Base-by-base conservation (phyloP, 1,140 invertebrate species). In the Brachionus manjavacas region DNA sequence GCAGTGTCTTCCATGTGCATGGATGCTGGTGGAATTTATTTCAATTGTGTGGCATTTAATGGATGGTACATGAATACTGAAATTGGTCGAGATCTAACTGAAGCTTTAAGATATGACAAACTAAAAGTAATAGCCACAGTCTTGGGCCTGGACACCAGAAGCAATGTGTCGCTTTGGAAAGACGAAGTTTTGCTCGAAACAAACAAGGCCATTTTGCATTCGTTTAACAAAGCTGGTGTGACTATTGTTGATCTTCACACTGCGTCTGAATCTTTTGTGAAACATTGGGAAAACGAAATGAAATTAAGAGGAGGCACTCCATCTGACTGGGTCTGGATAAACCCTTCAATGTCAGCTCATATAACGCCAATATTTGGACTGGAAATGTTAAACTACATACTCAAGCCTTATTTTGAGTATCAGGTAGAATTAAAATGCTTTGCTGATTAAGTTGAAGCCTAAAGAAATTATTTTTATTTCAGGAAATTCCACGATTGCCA, bases 21-120 rank as follows among this genome's bases (percentile, higher is more conserved):
- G 87, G 96, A 98, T 89, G 96, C 95, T 87, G 96, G 96, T 6
- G 96, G 96, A 8, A 91, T 97, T n/a, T 94, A 96, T 89, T 97
- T 96, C 88, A 94, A 95, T 1, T 95, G 94, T 0, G 93, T 93
- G 46, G 94, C 95, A 20, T 98, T 98, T 90, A 97, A 95, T 88
- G 96, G 96, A 20, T 98, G 96, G 96, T 97, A 97, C 89, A 97
- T 97, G 95, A 94, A 94, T 85, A 96, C 96, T 1, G 96, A 98
- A 91, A 96, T 98, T 84, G 96, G 94, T 6, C 64, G 96, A 66
- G 93, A 97, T 91, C 91, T 97, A 46, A 95, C 94, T 86, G 96
- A 98, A 87, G 89, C 92, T 39, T 93, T 94, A 87, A 91, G 96
- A 84, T 94, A 95, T 87, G 97, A 97, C 90, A 92, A 96, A 87